Percentiles rank a stretch among this genome's conserved stretches.
Evolutionary conservation across 2,797 vertebrate genomes (phyloP).

Genomic region (Margarornis squamiger): DNA sequence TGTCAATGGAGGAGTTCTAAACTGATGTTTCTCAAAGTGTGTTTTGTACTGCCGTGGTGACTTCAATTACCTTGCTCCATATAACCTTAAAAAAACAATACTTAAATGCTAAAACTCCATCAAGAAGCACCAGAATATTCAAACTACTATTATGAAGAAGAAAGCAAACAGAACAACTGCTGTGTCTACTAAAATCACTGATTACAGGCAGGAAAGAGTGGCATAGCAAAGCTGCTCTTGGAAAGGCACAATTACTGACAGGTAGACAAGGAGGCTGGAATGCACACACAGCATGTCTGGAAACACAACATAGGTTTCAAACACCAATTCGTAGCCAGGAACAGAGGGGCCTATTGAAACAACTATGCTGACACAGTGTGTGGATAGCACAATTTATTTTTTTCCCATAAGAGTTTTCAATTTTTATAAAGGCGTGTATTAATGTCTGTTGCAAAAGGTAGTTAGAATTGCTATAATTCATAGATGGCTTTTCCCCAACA

Average conservation of each 20-base stretch:
- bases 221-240: background rate
- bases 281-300: background rate
- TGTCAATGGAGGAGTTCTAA: background rate
- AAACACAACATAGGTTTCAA: background rate
- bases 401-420: background rate
- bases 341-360: background rate
- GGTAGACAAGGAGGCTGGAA: background rate
- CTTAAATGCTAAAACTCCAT: background rate
- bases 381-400: rapidly evolving
- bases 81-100: background rate
- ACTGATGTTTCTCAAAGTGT: background rate
- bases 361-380: background rate
- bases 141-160: background rate
- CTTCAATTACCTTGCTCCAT: background rate
- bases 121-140: background rate
- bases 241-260: background rate
- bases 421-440: background rate
- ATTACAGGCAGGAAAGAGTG: background rate
- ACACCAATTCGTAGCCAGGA: background rate
- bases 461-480: background rate
- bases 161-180: background rate
- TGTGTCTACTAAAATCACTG: background rate
- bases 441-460: background rate
- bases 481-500: background rate
- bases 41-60: background rate